Evolutionary conservation across 2,888 invertebrate genomes (phyloP).

Genomic region (Camponotus fellah): DNA sequence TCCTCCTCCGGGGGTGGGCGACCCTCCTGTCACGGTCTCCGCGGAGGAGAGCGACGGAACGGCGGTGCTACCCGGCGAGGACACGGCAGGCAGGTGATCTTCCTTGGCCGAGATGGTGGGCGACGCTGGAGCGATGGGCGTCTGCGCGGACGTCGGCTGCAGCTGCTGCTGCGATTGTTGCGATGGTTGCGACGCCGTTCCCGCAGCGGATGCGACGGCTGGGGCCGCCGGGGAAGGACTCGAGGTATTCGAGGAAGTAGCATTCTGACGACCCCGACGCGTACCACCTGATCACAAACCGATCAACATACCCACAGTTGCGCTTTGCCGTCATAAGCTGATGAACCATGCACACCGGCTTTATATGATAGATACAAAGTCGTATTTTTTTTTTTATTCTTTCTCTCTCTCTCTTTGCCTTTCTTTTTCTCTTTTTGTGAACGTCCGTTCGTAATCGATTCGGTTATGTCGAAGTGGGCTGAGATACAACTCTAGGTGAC

Average conservation of each 20-base stretch:
- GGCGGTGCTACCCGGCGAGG: conserved; percentile 77
- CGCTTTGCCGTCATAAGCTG: conserved; percentile 82
- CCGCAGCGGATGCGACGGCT: conserved; percentile 79
- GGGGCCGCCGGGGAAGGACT: conserved; percentile 83
- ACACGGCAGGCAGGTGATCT: conserved; percentile 84
- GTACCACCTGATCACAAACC: conserved; percentile 86
- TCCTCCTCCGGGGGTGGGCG: conserved; percentile 67
- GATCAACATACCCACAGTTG: conserved; percentile 86
- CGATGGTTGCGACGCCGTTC: conserved; percentile 69
- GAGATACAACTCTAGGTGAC: not conserved
- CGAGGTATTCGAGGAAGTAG: conserved; percentile 84
- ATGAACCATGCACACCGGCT: conserved; percentile 80
- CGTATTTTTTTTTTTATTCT: conserved; percentile 38
- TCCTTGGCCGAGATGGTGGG: conserved; percentile 87
- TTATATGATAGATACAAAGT: conserved; percentile 67
- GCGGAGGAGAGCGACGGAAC: conserved; percentile 76
- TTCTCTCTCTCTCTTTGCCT: not conserved
- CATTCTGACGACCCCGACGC: conserved; percentile 86
- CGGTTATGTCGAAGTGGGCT: conserved; percentile 48
- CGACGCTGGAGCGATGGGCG: conserved; percentile 87
- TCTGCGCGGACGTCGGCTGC: conserved; percentile 78
- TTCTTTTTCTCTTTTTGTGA: conserved; percentile 4
- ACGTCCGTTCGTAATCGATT: conserved; percentile 70
- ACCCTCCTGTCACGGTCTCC: conserved; percentile 70
- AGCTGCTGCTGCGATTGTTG: conserved; percentile 72